Percentiles rank a stretch among this genome's conserved stretches.
These are phyloP conservation scores for Rhagoletis zephyria DNA, from an alignment of 1,140 invertebrate genomes.

Conservation along the genomic window DNA sequence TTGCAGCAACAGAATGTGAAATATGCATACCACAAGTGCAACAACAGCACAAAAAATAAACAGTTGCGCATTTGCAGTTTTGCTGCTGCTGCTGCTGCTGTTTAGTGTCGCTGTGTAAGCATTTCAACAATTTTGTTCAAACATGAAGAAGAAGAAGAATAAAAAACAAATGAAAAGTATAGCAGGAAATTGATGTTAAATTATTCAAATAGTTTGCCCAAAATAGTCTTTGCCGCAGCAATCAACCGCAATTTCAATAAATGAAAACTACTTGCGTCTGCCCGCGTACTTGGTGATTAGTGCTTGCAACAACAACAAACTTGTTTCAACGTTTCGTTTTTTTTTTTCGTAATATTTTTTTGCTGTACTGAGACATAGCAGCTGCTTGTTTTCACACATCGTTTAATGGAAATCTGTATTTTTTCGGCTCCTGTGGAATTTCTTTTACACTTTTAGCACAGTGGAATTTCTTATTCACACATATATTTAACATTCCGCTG, in stretches of 20 bases:
- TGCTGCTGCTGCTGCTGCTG: neutral
- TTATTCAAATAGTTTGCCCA: constrained; percentile 24
- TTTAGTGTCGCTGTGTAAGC: neutral
- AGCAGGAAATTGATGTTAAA: neutral
- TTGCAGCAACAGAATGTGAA: constrained; percentile 11
- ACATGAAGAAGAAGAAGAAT: neutral
- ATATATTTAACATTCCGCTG: neutral
- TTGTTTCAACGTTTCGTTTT: neutral
- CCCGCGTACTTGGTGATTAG: neutral
- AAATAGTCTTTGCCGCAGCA: neutral
- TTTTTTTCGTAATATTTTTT: neutral
- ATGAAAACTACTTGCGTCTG: neutral
- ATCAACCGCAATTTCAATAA: neutral
- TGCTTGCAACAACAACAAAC: neutral
- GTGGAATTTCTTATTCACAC: constrained; percentile 28
- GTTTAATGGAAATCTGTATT: neutral
- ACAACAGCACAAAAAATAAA: neutral
- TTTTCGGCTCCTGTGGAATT: neutral
- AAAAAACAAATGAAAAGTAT: neutral
- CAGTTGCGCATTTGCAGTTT: too few relatives aligned
- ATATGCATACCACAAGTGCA: neutral
- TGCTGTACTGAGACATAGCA: neutral
- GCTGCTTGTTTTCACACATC: constrained; percentile 25
- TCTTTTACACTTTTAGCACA: neutral
- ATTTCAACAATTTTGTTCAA: neutral